Evolutionary conservation across 2,888 invertebrate genomes (phyloP).

Genomic region (Drosophila nr. perissopoda): DNA sequence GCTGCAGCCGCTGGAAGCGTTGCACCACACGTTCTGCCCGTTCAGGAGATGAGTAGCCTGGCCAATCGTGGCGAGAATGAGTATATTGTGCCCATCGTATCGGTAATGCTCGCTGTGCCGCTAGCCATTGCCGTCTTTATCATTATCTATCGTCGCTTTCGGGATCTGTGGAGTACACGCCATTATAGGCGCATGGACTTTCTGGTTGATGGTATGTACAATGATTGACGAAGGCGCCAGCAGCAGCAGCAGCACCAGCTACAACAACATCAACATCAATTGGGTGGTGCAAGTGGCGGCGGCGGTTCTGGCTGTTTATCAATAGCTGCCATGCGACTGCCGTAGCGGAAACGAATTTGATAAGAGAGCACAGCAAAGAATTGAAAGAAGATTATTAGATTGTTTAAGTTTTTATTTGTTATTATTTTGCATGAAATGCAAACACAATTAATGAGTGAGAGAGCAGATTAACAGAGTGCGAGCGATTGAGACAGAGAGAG

Average conservation of each 20-base stretch:
- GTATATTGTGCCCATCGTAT: slow-evolving; percentile 91
- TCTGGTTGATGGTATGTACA: slow-evolving; percentile 95
- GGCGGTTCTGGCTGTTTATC: slow-evolving; percentile 19
- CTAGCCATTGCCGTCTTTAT: slow-evolving; percentile 88
- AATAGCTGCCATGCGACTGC: slow-evolving; percentile 17
- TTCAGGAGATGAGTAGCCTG: slow-evolving; percentile 70
- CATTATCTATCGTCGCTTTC: slow-evolving; percentile 89
- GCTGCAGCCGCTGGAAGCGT: neutral
- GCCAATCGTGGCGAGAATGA: slow-evolving; percentile 86
- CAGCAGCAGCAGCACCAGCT: slow-evolving; percentile 14
- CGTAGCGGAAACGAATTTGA: slow-evolving; percentile 40
- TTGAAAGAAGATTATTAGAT: slow-evolving; percentile 48
- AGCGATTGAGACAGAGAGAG: neutral
- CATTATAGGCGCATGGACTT: slow-evolving; percentile 96
- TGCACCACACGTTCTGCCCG: slow-evolving; percentile 68
- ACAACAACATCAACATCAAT: slow-evolving; percentile 20
- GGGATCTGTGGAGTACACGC: slow-evolving; percentile 93
- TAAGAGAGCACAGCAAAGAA: slow-evolving; percentile 18
- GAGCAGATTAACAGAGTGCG: neutral
- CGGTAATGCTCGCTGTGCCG: slow-evolving; percentile 90
- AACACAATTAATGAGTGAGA: slow-evolving; percentile 16
- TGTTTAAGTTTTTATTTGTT: slow-evolving; percentile 48
- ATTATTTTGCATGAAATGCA: slow-evolving; percentile 61
- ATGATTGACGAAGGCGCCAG: slow-evolving; percentile 87
- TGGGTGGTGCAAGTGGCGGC: slow-evolving; percentile 3